A percentile compares a stretch with the other conserved stretches of the same genome.
Conservation (phyloP, 2,797 vertebrate species). For the Avahi laniger region DNA sequence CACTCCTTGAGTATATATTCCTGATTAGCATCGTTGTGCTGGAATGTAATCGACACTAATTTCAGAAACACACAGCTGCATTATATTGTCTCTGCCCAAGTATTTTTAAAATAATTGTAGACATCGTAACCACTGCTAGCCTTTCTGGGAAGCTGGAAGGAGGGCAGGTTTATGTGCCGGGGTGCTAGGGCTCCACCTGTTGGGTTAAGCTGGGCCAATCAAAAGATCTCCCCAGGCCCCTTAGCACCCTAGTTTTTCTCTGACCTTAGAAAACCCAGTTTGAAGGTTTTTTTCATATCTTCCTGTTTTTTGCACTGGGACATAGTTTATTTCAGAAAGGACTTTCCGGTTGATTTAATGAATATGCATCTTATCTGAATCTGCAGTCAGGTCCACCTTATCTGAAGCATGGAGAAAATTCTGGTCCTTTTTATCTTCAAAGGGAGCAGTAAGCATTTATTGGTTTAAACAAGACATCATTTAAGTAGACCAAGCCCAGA, state of each 20-base stretch:
- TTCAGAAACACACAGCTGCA: slow-evolving; percentile 15
- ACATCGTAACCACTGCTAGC: background rate
- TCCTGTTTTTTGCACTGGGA: background rate
- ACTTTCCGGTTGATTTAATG: background rate
- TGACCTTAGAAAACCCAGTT: background rate
- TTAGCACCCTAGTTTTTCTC: background rate
- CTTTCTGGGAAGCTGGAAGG: background rate
- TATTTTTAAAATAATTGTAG: slow-evolving; percentile 51
- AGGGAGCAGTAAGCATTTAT: slow-evolving; percentile 16
- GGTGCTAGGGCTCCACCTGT: background rate
- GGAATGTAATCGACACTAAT: slow-evolving; percentile 35
- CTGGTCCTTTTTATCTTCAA: slow-evolving; percentile 49
- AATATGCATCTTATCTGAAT: slow-evolving; percentile 33
- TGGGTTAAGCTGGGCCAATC: background rate
- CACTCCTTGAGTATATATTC: background rate
- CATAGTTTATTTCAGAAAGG: slow-evolving; percentile 17
- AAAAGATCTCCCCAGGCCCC: background rate
- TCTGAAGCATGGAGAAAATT: slow-evolving; percentile 44
- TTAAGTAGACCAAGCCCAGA: background rate
- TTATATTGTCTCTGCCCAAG: background rate
- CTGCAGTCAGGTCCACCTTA: slow-evolving; percentile 8
- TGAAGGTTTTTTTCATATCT: background rate
- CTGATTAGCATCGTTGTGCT: background rate
- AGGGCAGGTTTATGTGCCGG: background rate
- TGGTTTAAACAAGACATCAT: slow-evolving; percentile 30